phyloP scores from a whole-genome alignment of 2,888 invertebrate genomes.

The Tethea ocularis region DNA sequence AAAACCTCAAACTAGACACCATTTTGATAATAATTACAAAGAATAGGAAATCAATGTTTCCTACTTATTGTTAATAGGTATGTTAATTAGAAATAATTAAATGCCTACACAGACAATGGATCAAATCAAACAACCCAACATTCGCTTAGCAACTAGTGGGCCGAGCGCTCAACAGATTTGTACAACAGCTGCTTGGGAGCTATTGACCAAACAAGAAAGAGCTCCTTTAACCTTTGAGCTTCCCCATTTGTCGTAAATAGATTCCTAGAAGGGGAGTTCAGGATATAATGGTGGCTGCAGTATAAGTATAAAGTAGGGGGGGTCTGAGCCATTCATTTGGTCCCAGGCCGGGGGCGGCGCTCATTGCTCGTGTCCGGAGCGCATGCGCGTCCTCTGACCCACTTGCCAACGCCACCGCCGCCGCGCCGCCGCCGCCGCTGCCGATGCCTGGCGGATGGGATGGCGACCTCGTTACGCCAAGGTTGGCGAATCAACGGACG shows the following conservation, averaged over 20 bases:
- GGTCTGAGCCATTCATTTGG: slow-evolving; percentile 71
- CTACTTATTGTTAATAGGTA: not conserved
- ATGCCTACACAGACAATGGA: slow-evolving; percentile 37
- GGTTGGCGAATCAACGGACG: slow-evolving; percentile 75
- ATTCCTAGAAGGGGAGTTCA: slow-evolving; percentile 64
- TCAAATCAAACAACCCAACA: slow-evolving; percentile 61
- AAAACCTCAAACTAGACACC: no score
- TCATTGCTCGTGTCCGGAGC: slow-evolving; percentile 78
- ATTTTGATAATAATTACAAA: no score
- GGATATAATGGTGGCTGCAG: slow-evolving; percentile 42
- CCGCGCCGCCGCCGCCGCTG: slow-evolving; percentile 30
- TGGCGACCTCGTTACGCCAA: slow-evolving; percentile 74
- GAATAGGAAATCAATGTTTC: not conserved
- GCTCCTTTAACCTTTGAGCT: slow-evolving; percentile 46
- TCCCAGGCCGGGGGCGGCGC: slow-evolving; percentile 75
- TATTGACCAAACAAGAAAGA: slow-evolving; percentile 48
- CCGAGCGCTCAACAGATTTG: slow-evolving; percentile 71
- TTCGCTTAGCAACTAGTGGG: slow-evolving; percentile 77
- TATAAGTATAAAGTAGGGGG: slow-evolving; percentile 42
- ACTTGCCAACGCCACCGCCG: slow-evolving; percentile 57
- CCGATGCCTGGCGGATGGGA: slow-evolving; percentile 55
- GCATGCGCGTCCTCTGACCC: slow-evolving; percentile 80
- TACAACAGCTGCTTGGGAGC: slow-evolving; percentile 66
- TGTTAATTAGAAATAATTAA: slow-evolving; percentile 37
- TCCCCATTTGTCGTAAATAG: slow-evolving; percentile 38